Evolutionary conservation across 1,140 invertebrate species (phyloP).

Genomic region (Ceratosolen solmsi): DNA sequence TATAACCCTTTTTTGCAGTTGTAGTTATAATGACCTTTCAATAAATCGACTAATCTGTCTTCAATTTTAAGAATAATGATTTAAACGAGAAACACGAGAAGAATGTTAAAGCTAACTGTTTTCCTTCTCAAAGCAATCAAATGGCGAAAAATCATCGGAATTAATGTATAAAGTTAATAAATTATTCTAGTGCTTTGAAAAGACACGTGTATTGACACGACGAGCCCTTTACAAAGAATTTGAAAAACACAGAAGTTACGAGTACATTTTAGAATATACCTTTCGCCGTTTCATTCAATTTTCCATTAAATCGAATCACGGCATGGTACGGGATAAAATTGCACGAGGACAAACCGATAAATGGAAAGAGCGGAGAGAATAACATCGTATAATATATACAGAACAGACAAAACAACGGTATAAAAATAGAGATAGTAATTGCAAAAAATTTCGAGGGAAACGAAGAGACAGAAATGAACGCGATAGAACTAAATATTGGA

Average conservation of each 20-base stretch:
- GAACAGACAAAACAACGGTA: neutral
- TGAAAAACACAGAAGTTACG: conserved; percentile 5
- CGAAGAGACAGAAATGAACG: neutral
- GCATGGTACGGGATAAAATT: conserved; percentile 23
- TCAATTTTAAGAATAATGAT: neutral
- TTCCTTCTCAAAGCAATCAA: too few species aligned
- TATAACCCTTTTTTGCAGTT: too few species aligned
- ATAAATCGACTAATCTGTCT: too few species aligned
- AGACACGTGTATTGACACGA: neutral
- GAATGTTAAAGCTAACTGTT: too few species aligned
- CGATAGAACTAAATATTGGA: neutral
- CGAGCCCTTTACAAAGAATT: neutral
- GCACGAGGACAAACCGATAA: neutral
- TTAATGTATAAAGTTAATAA: too few species aligned
- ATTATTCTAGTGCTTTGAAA: too few species aligned
- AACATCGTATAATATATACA: conserved; percentile 28
- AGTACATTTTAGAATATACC: conserved; percentile 8
- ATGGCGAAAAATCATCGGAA: too few species aligned
- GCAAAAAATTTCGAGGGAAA: neutral
- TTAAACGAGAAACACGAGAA: neutral
- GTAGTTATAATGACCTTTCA: too few species aligned
- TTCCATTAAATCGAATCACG: conserved; percentile 52
- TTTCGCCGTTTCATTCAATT: conserved; percentile 35
- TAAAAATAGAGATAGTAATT: conserved; percentile 37
- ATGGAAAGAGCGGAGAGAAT: conserved; percentile 19